Evolutionary conservation across 2,888 invertebrate species (phyloP).

Genomic region (Oscheius onirici): DNA sequence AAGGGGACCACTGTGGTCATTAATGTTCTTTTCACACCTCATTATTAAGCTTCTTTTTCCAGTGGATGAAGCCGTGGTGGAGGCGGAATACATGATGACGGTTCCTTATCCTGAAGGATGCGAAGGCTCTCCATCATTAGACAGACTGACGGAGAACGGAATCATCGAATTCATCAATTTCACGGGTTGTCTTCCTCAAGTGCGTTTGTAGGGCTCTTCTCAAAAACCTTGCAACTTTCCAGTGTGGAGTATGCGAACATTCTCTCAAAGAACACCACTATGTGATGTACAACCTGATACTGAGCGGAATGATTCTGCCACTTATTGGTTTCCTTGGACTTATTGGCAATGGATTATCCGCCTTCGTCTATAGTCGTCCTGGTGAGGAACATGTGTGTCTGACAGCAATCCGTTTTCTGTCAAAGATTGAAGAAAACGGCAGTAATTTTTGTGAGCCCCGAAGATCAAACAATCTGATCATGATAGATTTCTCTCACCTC

Average conservation of each 20-base stretch:
- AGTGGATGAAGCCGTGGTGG: constrained; percentile 26
- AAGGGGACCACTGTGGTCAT: not conserved
- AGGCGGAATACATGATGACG: constrained; percentile 33
- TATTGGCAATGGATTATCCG: constrained; percentile 67
- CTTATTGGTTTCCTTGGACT: constrained; percentile 67
- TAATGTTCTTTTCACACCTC: constrained; percentile 1
- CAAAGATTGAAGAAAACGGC: too few species aligned
- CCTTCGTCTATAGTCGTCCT: constrained; percentile 68
- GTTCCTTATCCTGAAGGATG: constrained; percentile 45
- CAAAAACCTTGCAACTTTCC: constrained; percentile 3
- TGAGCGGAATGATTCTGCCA: constrained; percentile 67
- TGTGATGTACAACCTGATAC: constrained; percentile 63
- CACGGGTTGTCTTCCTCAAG: constrained; percentile 36
- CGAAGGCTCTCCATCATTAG: constrained; percentile 33
- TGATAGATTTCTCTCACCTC: constrained; percentile 27
- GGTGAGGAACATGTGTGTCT: constrained; percentile 41
- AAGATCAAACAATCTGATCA: not conserved
- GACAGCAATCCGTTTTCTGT: not conserved
- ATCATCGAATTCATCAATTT: constrained; percentile 30
- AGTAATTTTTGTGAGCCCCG: too few species aligned
- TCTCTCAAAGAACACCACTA: constrained; percentile 44
- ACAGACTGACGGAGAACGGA: constrained; percentile 26
- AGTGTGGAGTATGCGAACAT: constrained; percentile 54
- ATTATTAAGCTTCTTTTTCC: not conserved
- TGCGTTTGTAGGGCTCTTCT: not conserved